Base-by-base conservation (phyloP, 2,888 invertebrate genomes). In the Phrixothrix hirtus region DNA sequence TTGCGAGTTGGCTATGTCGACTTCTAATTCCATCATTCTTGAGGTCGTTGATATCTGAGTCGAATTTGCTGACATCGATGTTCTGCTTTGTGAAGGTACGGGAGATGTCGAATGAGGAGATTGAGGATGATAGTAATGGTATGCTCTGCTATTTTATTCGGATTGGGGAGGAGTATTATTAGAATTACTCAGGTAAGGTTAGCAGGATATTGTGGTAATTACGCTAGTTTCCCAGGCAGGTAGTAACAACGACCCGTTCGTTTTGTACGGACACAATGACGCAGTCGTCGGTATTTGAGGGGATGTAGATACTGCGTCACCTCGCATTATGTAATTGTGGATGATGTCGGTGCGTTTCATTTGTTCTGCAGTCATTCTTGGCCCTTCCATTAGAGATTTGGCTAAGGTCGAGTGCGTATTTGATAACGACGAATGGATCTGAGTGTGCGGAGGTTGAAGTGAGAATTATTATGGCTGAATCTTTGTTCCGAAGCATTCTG, bases 321-420 rank as follows among this genome's bases (percentile, higher is more conserved):
- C 86, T 54, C 91, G 83, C 85, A 93, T 91, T 75, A 95, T 91
- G 76, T 91, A 92, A 74, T 89, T 92, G 77, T 93, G 93, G 72
- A 95, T 92, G 69, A 93, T 88, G 76, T 95, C 94, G 25, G 92
- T 91, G 69, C 92, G 87, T 75, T 93, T 92, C 77, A 92, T 83
- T 78, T 93, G 92, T 76, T 94, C 94, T 41, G 92, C 90, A 31
- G 92, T 93, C 91, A 93, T 92, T 64, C 92, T 83, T 4, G 94
- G 93, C 10, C 92, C 92, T 71, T 92, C 93, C 88, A 92, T 92
- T 59, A 95, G 77, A 52, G 92, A 90, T 73, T 90, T 90, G 62
- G 94, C 93, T 59, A 95, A 78, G 66, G 92, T 94, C 27, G 92
- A 92, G 78, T 92, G 92, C 52, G 91, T 92, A 68, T 89, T 89